Evolutionary conservation across 1,140 invertebrate species (phyloP), one percentile per base, ranked within the genome.

Genomic region (Drosophila tropicalis): DNA sequence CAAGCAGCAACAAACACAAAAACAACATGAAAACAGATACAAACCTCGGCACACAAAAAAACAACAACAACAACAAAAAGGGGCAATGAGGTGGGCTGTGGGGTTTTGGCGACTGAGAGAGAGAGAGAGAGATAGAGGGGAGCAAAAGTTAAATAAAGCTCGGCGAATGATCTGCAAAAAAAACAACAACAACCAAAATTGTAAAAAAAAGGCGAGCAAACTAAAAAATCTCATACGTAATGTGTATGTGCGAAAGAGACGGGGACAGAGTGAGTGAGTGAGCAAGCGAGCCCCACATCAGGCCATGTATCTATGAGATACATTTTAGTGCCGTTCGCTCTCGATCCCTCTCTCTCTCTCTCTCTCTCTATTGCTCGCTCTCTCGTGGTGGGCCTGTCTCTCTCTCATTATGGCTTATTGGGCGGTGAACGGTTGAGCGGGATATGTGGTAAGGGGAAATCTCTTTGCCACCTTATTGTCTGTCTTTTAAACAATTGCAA

Each of bases 71-170:
- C 4, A 34, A 34, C 7, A 44, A 47, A 41, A 34, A 5, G 22
- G 34, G 39, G 55, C 15, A 17, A 41, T 62, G 67, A 62, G 17
- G 47, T 51, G 44, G 25, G 40, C 29, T 29, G 15, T 13, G 10
- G 36, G 36, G 36, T 36, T 29, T 29, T 29, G 4, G 0, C 3
- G 19, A 3, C n/a, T 12, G 4, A 29, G 29, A 29, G 22, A 0
- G 29, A 29, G 29, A 29, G 29, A 29, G 34, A 7, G 15, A 39
- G 3, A 0, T 22, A 56, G 40, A 44, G 40, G 17, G 44, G 29
- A 90, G 81, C 77, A 90, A 89, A 90, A 84, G 84, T 89, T 89
- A 89, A 89, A 89, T 89, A 89, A 89, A 89, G 85, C 85, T 89
- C 77, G 62, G 72, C 84, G 63, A 89, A 87, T 87, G 83, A 87